These are phyloP conservation scores for Sphaeramia orbicularis DNA, from an alignment of 2,797 vertebrate genomes.

Conservation along the genomic window DNA sequence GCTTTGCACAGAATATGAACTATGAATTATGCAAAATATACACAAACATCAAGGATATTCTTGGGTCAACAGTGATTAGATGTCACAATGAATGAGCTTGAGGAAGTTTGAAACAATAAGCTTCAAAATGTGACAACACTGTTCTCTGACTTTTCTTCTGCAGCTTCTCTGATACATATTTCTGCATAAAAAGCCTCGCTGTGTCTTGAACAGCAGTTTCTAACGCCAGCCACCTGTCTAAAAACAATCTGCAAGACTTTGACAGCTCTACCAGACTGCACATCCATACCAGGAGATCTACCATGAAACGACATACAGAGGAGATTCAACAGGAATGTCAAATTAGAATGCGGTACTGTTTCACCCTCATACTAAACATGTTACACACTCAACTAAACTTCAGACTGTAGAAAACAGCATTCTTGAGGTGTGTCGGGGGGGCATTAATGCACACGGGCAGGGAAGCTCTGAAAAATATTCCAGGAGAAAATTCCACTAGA, in stretches of 20 bases:
- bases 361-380: conserved; percentile 4
- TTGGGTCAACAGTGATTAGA: conserved; percentile 66
- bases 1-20: conserved; percentile 57
- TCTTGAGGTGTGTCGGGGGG: conserved; percentile 13
- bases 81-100: conserved; percentile 43
- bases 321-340: conserved; percentile 39
- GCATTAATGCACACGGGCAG: conserved; percentile 32
- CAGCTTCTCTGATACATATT: background rate
- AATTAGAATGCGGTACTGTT: conserved; percentile 37
- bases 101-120: conserved; percentile 52
- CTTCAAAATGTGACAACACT: conserved; percentile 22
- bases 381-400: background rate
- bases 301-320: conserved; percentile 34
- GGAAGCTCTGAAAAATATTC: conserved; percentile 18
- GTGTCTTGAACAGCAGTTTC: conserved; percentile 5
- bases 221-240: conserved; percentile 40
- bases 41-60: conserved; percentile 63
- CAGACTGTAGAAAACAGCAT: conserved; percentile 11
- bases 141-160: conserved; percentile 14
- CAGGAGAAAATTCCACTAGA: conserved; percentile 53
- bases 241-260: conserved; percentile 9
- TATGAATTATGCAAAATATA: conserved; percentile 61
- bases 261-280: conserved; percentile 32
- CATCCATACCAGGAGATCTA: conserved; percentile 9
- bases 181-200: conserved; percentile 12